phyloP scores from a whole-genome alignment of 2,888 invertebrate genomes.

The Patella ulyssiponensis region DNA sequence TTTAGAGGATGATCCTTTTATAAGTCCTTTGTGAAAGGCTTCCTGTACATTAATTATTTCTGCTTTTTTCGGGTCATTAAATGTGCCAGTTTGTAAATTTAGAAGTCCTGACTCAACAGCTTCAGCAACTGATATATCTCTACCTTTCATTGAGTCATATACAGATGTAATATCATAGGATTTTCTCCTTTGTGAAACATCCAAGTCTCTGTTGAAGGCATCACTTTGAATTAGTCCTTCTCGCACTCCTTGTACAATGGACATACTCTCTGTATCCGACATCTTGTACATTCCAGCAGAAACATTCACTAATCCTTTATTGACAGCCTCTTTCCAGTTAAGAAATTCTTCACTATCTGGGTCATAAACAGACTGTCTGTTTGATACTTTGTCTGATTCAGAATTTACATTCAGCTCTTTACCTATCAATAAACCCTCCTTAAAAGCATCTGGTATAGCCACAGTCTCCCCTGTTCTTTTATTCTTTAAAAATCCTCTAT shows the following conservation, averaged over 20 bases:
- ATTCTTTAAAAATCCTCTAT: conserved; percentile 51
- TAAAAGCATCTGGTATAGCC: conserved; percentile 86
- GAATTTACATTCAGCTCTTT: conserved; percentile 19
- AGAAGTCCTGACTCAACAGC: conserved; percentile 72
- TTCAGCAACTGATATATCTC: conserved; percentile 46
- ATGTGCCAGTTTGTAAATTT: conserved; percentile 72
- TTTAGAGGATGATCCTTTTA: conserved; percentile 74
- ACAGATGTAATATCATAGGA: conserved; percentile 38
- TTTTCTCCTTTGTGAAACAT: conserved; percentile 26
- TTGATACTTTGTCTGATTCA: neutral
- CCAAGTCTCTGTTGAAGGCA: conserved; percentile 12
- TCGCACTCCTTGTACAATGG: conserved; percentile 31
- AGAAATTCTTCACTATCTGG: conserved; percentile 88
- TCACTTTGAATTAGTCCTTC: conserved; percentile 35
- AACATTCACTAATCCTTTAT: conserved; percentile 87
- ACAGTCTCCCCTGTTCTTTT: conserved; percentile 80
- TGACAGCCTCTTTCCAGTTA: conserved; percentile 94
- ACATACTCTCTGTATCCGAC: conserved; percentile 35
- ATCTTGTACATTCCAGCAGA: conserved; percentile 77
- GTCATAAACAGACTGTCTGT: conserved; percentile 74
- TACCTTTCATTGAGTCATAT: conserved; percentile 39
- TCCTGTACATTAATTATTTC: conserved; percentile 80
- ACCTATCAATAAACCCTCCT: conserved; percentile 49
- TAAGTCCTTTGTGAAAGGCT: conserved; percentile 83
- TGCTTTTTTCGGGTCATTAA: conserved; percentile 69